phyloP scores from a whole-genome alignment of 2,113 vertebrate genomes.

The Leucoraja erinaceus region DNA sequence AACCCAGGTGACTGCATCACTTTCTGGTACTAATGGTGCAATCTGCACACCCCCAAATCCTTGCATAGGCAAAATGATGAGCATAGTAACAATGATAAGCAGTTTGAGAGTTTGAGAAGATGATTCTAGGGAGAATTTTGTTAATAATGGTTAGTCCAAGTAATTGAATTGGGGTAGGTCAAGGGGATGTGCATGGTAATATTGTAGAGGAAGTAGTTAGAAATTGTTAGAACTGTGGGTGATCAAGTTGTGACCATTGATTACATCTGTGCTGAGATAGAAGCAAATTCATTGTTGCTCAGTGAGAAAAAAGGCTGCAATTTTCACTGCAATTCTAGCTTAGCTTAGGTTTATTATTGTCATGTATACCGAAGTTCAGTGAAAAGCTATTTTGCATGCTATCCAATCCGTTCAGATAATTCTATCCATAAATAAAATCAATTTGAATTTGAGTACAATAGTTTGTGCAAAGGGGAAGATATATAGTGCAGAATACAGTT shows the following conservation, averaged over 20 bases:
- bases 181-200: background rate
- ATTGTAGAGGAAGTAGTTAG: background rate
- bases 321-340: background rate
- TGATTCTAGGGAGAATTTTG: background rate
- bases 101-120: background rate
- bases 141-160: background rate
- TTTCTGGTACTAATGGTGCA: too few relatives aligned
- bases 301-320: background rate
- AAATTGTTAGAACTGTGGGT: background rate
- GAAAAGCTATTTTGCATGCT: too few relatives aligned
- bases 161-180: background rate
- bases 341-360: too few relatives aligned
- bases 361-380: too few relatives aligned
- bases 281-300: background rate
- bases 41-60: too few relatives aligned
- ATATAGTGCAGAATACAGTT: too few relatives aligned
- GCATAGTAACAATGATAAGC: background rate
- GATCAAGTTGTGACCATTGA: background rate
- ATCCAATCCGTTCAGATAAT: too few relatives aligned
- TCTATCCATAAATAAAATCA: too few relatives aligned
- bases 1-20: too few relatives aligned
- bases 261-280: background rate
- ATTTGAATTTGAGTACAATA: too few relatives aligned
- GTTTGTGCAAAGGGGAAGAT: too few relatives aligned
- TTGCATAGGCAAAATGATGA: background rate